phyloP scores from a whole-genome alignment of 2,888 invertebrate species.

The Drosophila neotestacea region DNA sequence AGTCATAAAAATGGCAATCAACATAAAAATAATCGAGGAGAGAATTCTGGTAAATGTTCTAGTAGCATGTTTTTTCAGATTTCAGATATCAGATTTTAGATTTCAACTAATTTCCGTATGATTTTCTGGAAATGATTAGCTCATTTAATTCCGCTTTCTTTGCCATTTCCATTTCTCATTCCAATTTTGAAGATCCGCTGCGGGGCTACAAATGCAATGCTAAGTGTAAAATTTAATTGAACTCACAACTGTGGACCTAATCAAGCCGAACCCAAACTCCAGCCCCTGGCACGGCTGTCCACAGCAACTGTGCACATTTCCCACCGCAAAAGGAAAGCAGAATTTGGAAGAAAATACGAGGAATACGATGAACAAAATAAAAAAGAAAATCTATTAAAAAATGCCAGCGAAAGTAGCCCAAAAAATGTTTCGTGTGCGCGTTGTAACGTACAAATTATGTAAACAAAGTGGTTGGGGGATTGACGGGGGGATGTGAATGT shows the following conservation, averaged over 20 bases:
- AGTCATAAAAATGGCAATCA: constrained; percentile 77
- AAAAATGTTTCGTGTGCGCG: constrained; percentile 73
- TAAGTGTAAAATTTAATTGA: constrained; percentile 72
- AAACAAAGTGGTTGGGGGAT: constrained; percentile 59
- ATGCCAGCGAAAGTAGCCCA: constrained; percentile 67
- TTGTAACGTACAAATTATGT: constrained; percentile 81
- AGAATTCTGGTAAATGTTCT: constrained; percentile 28
- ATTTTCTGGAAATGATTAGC: constrained; percentile 11
- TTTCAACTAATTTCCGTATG: constrained; percentile 22
- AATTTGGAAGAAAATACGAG: constrained; percentile 34
- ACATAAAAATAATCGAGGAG: constrained; percentile 77
- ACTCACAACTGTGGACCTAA: constrained; percentile 58
- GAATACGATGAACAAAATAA: constrained; percentile 17
- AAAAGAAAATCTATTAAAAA: constrained; percentile 71
- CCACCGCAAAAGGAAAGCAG: constrained; percentile 53
- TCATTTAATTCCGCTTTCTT: background rate
- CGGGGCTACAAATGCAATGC: constrained; percentile 45
- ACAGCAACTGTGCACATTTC: constrained; percentile 71
- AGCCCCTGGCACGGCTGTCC: constrained; percentile 15
- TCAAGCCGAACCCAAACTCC: constrained; percentile 38
- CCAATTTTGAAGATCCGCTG: constrained; percentile 8
- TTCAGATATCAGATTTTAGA: too few species aligned
- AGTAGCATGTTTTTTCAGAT: background rate
- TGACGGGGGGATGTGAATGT: background rate
- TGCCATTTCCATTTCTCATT: background rate